Conservation (phyloP, 2,888 invertebrate genomes). For the Spilosoma lubricipeda region DNA sequence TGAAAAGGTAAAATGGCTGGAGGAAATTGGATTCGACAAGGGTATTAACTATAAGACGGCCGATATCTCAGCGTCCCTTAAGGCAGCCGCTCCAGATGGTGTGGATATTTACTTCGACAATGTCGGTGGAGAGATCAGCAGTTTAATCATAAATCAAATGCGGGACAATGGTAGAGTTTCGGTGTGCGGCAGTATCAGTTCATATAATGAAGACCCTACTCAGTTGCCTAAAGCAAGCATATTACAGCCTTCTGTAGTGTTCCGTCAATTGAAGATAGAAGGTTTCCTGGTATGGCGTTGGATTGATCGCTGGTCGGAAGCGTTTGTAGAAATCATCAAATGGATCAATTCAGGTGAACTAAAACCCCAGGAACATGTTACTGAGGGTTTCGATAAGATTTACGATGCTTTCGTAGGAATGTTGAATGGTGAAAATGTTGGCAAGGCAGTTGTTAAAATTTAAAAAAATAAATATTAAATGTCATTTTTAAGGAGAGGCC, state of each 20-base stretch:
- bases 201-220: conserved; percentile 5
- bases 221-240: conserved; percentile 44
- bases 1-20: conserved; percentile 89
- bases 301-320: conserved; percentile 84
- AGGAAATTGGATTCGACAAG: conserved; percentile 89
- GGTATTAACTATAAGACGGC: conserved; percentile 91
- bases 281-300: conserved; percentile 86
- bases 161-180: conserved; percentile 85
- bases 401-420: conserved; percentile 88
- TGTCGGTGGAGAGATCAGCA: conserved; percentile 88
- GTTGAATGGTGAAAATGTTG: conserved; percentile 82
- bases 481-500: too few relatives aligned
- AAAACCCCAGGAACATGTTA: conserved; percentile 87
- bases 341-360: conserved; percentile 89
- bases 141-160: conserved; percentile 86
- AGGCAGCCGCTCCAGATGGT: conserved; percentile 80
- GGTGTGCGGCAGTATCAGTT: conserved; percentile 55
- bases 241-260: conserved; percentile 84
- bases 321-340: conserved; percentile 82
- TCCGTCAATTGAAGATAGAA: conserved; percentile 87
- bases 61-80: conserved; percentile 82
- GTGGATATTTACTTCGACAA: conserved; percentile 92
- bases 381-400: conserved; percentile 89
- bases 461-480: neutral
- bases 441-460: conserved; percentile 20